These are phyloP conservation scores for Cyprinella venusta DNA, from an alignment of 2,797 vertebrate genomes.

Conservation along the genomic window DNA sequence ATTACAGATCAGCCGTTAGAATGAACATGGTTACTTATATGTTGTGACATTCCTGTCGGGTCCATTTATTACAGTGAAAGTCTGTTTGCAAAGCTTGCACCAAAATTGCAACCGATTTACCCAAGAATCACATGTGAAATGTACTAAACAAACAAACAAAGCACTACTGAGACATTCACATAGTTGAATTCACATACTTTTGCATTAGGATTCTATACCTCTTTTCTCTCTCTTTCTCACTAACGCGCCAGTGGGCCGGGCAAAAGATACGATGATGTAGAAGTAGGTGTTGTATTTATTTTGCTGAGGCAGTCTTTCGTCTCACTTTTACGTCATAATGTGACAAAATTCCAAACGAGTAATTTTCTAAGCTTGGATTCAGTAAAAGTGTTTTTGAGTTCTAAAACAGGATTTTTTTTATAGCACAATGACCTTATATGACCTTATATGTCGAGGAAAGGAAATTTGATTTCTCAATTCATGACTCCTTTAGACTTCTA, in stretches of 20 bases:
- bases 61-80: background rate
- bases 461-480: background rate
- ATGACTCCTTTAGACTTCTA: background rate
- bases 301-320: background rate
- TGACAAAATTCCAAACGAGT: background rate
- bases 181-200: background rate
- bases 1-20: background rate
- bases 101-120: background rate
- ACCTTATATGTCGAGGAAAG: background rate
- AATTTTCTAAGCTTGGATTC: background rate
- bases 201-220: background rate
- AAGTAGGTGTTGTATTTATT: background rate
- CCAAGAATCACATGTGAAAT: background rate
- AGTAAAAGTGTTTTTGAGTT: background rate
- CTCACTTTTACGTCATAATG: background rate
- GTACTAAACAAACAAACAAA: background rate
- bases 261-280: background rate
- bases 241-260: background rate
- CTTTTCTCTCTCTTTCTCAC: background rate
- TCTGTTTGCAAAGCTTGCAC: background rate
- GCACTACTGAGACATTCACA: background rate
- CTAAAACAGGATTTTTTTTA: too few species aligned
- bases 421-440: background rate
- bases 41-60: too few species aligned
- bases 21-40: background rate